Evolutionary conservation across 2,113 vertebrate genomes (phyloP), one percentile per base, ranked within the genome.

Genomic region (Phodopus roborovskii): DNA sequence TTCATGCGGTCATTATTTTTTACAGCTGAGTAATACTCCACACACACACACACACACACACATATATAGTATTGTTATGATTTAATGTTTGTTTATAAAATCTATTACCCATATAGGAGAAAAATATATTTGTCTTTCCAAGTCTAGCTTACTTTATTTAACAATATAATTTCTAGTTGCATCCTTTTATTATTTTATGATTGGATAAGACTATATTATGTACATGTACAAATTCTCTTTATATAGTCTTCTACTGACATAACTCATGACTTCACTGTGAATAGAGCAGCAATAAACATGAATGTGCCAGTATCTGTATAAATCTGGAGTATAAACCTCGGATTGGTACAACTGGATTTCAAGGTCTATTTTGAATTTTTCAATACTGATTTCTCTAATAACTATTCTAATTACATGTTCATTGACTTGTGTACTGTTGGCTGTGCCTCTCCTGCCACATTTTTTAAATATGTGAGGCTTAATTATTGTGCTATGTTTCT

Each of bases 381-480:
- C 5, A 28, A 10, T 30, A 62, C 7, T 39, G 13, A 64, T 19
- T 45, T 45, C 12, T 62, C 19, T 45, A 64, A 64, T 19, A 16
- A 62, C 3, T 16, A 60, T 20, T 36, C 5, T 26, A 82, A 28
- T 64, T 64, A 33, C n/a, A 64, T 64, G 6, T 58, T 13, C 24
- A 30, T 5, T 42, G 30, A 26, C 20, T 60, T 60, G 56, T 82
- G 20, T 24, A 24, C 19, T 82, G 56, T 60, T n/a, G 3, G 10
- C 5, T 60, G 60, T 60, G 79, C 17, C 22, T 22, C 36, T 26
- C 5, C 11, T 8, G 7, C 36, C n/a, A 30, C 30, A 36, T 22
- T 11, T 77, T 93, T 81, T 89, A 56, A 70, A 71, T 91, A 58
- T 94, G 11, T 45, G 86, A 95, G 3, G 4, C 62, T 95, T 93